Evolutionary conservation across 2,888 invertebrate species (phyloP).

Genomic region (Adelphocoris suturalis): DNA sequence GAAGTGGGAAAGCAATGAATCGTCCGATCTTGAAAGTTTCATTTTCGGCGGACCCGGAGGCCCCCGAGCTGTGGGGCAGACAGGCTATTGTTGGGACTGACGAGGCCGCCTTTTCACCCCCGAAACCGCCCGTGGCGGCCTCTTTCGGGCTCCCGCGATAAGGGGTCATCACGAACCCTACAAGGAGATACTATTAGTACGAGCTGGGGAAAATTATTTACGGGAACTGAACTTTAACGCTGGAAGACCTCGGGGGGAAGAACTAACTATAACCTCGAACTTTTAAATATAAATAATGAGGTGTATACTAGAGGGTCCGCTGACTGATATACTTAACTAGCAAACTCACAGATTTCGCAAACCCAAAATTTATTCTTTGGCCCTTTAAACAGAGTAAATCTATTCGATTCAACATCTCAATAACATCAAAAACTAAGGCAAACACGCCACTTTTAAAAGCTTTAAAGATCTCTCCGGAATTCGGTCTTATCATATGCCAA

Average conservation of each 20-base stretch:
- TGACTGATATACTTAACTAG: no score
- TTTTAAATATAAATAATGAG: no score
- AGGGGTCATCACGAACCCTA: not conserved
- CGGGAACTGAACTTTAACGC: not conserved
- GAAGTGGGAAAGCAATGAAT: conserved; percentile 13
- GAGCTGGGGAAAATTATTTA: not conserved
- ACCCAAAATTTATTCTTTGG: no score
- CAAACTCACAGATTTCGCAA: no score
- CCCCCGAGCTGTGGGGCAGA: conserved; percentile 8
- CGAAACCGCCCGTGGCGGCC: not conserved
- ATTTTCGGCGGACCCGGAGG: not conserved
- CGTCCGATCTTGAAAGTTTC: conserved; percentile 29
- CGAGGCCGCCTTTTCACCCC: not conserved
- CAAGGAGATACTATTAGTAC: conserved; percentile 8
- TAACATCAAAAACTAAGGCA: no score
- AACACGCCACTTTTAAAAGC: no score
- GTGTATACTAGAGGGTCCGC: no score
- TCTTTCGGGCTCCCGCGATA: not conserved
- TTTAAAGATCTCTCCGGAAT: no score
- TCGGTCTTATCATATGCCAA: no score
- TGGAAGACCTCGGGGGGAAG: not conserved
- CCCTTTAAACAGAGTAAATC: no score
- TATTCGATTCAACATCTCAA: no score
- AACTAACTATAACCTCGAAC: no score
- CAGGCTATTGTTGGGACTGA: not conserved